Evolutionary conservation across 1,140 invertebrate genomes (phyloP).

Genomic region (Apocrypta bakeri): DNA sequence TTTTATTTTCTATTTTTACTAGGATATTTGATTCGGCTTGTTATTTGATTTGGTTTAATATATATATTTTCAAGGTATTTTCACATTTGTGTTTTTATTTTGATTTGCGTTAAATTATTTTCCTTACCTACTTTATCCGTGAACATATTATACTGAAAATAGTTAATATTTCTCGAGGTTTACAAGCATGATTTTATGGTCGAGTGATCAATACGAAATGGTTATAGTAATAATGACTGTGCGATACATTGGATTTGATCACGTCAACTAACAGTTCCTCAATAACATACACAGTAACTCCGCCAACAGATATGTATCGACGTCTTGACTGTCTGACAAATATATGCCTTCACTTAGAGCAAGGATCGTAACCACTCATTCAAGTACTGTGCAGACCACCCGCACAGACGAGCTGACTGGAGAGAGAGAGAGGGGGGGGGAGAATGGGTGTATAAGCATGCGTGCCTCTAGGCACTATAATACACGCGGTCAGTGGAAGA

Average conservation of each 20-base stretch:
- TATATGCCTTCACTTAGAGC: not conserved
- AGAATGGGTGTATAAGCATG: not conserved
- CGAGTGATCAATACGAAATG: not conserved
- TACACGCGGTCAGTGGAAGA: not conserved
- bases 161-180: no score
- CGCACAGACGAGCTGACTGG: not conserved
- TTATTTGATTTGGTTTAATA: no score
- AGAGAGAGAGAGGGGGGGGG: no score
- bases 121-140: no score
- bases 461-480: not conserved
- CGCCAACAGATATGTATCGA: not conserved
- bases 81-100: no score
- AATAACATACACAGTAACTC: not conserved
- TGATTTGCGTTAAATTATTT: no score
- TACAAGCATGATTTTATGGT: not conserved
- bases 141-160: no score
- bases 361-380: not conserved
- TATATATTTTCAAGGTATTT: no score
- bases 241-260: conserved; percentile 24
- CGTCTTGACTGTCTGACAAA: not conserved
- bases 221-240: no score
- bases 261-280: not conserved
- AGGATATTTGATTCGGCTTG: no score
- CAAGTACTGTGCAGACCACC: not conserved
- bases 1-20: no score